phyloP scores from a whole-genome alignment of 2,888 invertebrate genomes.

The Bibio marci region DNA sequence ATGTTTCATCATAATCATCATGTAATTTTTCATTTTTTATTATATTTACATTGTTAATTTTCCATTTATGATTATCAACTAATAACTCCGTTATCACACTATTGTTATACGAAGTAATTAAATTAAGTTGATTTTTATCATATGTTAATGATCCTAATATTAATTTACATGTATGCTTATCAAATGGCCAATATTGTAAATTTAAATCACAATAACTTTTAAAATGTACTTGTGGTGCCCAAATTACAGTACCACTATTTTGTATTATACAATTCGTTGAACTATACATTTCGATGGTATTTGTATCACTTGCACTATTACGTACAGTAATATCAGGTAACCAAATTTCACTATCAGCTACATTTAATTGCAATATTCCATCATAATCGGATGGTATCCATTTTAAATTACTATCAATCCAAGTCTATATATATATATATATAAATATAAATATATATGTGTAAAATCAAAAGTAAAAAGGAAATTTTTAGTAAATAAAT shows the following conservation, averaged over 20 bases:
- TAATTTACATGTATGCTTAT: conserved; percentile 46
- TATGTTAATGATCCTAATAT: conserved; percentile 60
- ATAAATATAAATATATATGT: neutral
- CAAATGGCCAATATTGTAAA: conserved; percentile 57
- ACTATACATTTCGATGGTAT: conserved; percentile 39
- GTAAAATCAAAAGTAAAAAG: neutral
- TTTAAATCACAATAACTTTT: conserved; percentile 45
- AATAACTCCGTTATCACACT: conserved; percentile 14
- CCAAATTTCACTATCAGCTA: conserved; percentile 59
- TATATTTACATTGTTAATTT: conserved; percentile 28
- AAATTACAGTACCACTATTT: conserved; percentile 35
- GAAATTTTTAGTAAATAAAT: neutral
- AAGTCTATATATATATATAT: neutral
- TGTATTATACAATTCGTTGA: conserved; percentile 35
- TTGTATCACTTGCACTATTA: conserved; percentile 43
- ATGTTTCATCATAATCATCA: conserved; percentile 37
- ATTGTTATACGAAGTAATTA: conserved; percentile 14
- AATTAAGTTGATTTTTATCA: conserved; percentile 38
- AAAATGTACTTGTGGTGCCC: conserved; percentile 53
- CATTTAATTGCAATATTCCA: conserved; percentile 29
- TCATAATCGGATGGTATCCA: conserved; percentile 23
- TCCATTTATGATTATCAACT: conserved; percentile 25
- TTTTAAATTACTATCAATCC: neutral
- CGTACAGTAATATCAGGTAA: conserved; percentile 56
- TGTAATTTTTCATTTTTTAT: conserved; percentile 27